Evolutionary conservation across 30 jellyfish, hydroid and myxozoan species (phyloP).

Genomic region (Hydractinia symbiolongicarpus): DNA sequence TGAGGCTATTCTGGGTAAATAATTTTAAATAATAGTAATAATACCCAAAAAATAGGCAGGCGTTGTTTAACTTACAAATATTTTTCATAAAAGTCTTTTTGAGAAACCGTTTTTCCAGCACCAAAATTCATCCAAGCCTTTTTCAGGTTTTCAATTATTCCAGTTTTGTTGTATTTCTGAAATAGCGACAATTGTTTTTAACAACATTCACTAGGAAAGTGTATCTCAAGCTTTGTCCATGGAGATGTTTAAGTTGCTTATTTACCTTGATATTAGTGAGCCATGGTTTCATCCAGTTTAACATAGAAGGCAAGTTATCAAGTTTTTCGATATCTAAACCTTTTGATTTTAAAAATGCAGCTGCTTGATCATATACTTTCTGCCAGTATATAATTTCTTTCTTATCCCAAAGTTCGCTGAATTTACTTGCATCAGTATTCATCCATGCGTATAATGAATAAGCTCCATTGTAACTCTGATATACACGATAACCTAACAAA

Average conservation of each 20-base stretch:
- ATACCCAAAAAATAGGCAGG: background rate
- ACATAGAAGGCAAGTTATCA: constrained; percentile 15
- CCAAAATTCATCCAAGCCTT: constrained; percentile 42
- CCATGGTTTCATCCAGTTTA: constrained; percentile 43
- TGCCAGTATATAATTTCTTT: constrained; percentile 49
- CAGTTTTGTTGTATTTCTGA: constrained; percentile 27
- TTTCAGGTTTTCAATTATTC: constrained; percentile 28
- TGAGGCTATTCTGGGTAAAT: too few relatives aligned
- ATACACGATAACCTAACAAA: constrained; percentile 44
- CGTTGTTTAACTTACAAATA: constrained; percentile 20
- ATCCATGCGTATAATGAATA: constrained; percentile 57
- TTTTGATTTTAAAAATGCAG: constrained; percentile 15
- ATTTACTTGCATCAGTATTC: constrained; percentile 14
- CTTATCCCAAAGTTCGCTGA: constrained; percentile 19
- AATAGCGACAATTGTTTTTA: background rate
- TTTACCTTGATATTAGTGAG: constrained; percentile 27
- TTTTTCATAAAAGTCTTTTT: constrained; percentile 22
- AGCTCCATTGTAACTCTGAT: constrained; percentile 48
- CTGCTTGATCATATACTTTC: constrained; percentile 32
- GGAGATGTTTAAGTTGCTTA: background rate
- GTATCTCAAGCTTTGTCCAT: too few relatives aligned
- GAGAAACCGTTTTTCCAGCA: constrained; percentile 11
- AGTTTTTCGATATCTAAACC: constrained; percentile 35
- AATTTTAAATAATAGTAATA: background rate
- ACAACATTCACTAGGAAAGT: too few relatives aligned